These are phyloP conservation scores for Minunthozetes semirufus DNA, from an alignment of 2,888 invertebrate species.

Conservation along the genomic window DNA sequence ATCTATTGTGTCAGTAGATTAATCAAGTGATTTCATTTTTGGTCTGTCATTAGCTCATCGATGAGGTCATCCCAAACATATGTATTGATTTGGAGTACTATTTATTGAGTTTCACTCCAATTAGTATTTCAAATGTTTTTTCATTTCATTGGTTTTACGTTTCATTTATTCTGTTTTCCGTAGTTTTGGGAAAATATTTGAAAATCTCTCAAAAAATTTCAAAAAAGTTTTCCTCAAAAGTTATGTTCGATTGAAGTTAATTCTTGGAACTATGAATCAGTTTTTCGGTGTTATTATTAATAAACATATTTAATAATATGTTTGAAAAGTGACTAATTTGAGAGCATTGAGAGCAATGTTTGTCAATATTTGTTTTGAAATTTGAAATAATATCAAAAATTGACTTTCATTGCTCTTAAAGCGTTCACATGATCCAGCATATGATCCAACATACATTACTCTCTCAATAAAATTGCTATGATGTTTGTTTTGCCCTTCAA, in stretches of 20 bases:
- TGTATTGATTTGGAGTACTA: neutral
- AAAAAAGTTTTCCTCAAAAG: too few species aligned
- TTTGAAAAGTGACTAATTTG: neutral
- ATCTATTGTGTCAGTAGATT: neutral
- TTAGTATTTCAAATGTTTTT: neutral
- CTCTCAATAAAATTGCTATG: neutral
- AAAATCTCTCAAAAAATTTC: too few species aligned
- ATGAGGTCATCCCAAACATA: neutral
- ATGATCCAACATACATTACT: neutral
- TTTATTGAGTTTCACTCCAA: neutral
- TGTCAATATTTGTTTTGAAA: slow-evolving; percentile 1
- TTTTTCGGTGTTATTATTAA: too few species aligned
- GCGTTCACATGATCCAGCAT: neutral
- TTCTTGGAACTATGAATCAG: too few species aligned
- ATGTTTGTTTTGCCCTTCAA: neutral
- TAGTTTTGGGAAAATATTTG: too few species aligned
- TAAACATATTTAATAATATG: too few species aligned
- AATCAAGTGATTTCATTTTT: neutral
- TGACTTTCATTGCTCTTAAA: slow-evolving; percentile 20
- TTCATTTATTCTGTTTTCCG: too few species aligned
- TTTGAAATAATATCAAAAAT: neutral
- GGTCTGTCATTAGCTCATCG: neutral
- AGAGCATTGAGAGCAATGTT: slow-evolving; percentile 17
- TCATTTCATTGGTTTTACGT: neutral
- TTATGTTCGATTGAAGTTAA: too few species aligned